Base-by-base conservation (phyloP, 1,140 invertebrate species). In the Papilio xuthus region DNA sequence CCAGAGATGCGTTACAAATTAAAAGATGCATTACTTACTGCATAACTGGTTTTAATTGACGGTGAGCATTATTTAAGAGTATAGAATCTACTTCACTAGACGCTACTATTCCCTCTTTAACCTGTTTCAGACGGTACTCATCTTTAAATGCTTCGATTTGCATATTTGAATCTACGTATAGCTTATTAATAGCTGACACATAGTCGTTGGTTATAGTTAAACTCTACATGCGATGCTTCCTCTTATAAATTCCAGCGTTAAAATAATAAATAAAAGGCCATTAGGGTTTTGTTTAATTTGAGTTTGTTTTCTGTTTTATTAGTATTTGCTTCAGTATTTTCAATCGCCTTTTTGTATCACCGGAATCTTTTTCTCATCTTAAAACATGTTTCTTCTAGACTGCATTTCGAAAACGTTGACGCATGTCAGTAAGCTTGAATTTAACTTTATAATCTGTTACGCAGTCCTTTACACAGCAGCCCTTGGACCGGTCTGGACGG, bases 401-500 rank as follows among this genome's bases (percentile, higher is more conserved):
- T 63, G 12, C 56, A 26, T 63, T 63, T 63, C 26, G 23, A 63
- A 63, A 26, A 28, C 26, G 12, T 28, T 63, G 60, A 63, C 60
- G 60, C 60, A 60, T 60, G 56, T 60, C 56, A 63, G 60, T 63
- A 28, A 72, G 37, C 20, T 47, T 8, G 42, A 72, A 44, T 72
- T 72, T 72, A 26, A 72, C 70, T 72, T 72, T 72, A 72, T 72
- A 72, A 72, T 72, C 41, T 72, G 41, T 72, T 72, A 72, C 70
- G 70, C 70, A 72, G 70, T 47, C 32, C 67, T 41, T 28, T 41
- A 72, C 41, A 44, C n/a, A 23, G 70, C 73, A 75, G 73, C 47
- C 73, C 73, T 75, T 23, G 42, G 82, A 83, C 82, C 83, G 86
- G 85, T 88, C 80, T 67, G 18, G 41, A 77, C 73, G 79, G 81